Conservation (phyloP, 2,888 invertebrate species). For the Pterostichus niger region DNA sequence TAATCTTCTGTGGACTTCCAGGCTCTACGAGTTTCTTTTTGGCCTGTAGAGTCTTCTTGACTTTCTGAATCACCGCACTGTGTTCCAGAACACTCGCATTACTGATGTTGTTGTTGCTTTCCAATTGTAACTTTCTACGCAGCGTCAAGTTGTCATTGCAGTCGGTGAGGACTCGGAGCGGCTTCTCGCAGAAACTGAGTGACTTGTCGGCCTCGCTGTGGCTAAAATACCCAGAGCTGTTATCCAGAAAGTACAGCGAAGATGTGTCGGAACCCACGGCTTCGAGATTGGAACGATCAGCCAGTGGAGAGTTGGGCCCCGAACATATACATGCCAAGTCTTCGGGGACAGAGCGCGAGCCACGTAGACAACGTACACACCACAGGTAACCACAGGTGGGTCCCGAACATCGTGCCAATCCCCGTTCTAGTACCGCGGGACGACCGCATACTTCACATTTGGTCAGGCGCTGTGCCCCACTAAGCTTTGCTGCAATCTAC, state of each 20-base stretch:
- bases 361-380: conserved; percentile 32
- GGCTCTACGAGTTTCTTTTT: neutral
- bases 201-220: conserved; percentile 33
- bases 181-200: neutral
- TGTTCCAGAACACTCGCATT: neutral
- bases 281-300: conserved; percentile 45
- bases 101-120: conserved; percentile 7
- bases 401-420: conserved; percentile 43
- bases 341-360: neutral
- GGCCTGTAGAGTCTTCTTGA: neutral
- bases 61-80: conserved; percentile 4
- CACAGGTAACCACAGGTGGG: conserved; percentile 31
- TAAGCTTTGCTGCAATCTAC: conserved; percentile 11
- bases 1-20: conserved; percentile 36
- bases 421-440: conserved; percentile 46
- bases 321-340: neutral
- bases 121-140: neutral
- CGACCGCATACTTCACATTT: conserved; percentile 38
- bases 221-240: conserved; percentile 31
- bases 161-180: conserved; percentile 32
- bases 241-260: neutral
- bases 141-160: conserved; percentile 29
- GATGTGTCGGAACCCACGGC: neutral
- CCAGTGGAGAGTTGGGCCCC: neutral
- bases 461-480: conserved; percentile 14